phyloP scores from a whole-genome alignment of 2,113 vertebrate species.

The Oncorhynchus keta region DNA sequence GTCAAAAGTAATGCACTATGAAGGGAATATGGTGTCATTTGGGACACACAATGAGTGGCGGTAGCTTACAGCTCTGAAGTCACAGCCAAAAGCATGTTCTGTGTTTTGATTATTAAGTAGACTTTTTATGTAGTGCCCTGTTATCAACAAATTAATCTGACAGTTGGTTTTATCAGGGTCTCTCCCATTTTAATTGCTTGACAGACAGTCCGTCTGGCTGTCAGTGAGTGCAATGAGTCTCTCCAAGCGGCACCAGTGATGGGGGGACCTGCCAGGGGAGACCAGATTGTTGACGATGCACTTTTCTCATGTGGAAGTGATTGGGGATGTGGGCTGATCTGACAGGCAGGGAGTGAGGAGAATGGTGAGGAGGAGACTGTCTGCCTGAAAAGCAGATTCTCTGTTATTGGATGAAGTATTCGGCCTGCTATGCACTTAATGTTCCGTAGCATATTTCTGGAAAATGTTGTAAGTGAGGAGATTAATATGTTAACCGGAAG shows the following conservation, averaged over 20 bases:
- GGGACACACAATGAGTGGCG: not conserved
- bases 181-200: not conserved
- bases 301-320: constrained; percentile 21
- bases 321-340: not conserved
- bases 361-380: not conserved
- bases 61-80: not conserved
- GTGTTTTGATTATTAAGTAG: not conserved
- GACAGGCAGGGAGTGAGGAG: not conserved
- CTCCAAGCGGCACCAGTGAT: not conserved
- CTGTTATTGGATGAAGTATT: not conserved
- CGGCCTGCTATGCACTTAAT: no score
- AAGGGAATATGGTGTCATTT: not conserved
- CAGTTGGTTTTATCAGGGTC: not conserved
- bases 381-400: constrained; percentile 1
- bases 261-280: constrained; percentile 16
- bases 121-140: not conserved
- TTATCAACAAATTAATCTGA: not conserved
- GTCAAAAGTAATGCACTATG: no score
- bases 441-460: not conserved
- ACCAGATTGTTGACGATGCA: constrained; percentile 26
- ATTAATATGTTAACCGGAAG: not conserved
- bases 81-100: not conserved
- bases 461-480: not conserved
- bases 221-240: constrained; percentile 9
- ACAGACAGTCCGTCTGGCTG: constrained; percentile 19